Evolutionary conservation across 1,140 invertebrate genomes (phyloP).

Genomic region (Proales similis): DNA sequence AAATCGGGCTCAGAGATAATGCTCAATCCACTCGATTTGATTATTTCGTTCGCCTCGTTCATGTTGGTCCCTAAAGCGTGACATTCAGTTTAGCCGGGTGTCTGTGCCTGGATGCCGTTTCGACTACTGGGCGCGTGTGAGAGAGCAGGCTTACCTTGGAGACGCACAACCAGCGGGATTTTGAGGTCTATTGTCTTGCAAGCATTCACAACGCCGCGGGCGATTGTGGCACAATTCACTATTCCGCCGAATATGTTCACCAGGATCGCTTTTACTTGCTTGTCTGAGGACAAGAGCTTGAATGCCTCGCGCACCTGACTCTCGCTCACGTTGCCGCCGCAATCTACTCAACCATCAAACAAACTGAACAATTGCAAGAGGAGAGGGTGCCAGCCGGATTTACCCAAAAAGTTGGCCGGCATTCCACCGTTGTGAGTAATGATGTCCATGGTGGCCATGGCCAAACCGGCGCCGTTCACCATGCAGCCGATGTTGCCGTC

Average conservation of each 20-base stretch:
- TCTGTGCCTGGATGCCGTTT: not conserved
- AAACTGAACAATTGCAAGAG: not conserved
- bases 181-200: constrained; percentile 69
- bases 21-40: constrained; percentile 14
- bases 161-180: constrained; percentile 80
- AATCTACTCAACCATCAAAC: not conserved
- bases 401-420: constrained; percentile 58
- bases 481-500: constrained; percentile 86
- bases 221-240: constrained; percentile 93
- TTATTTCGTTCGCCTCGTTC: constrained; percentile 30
- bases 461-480: constrained; percentile 59
- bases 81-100: not conserved
- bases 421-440: constrained; percentile 56
- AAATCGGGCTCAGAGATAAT: constrained; percentile 28
- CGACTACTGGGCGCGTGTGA: too few relatives aligned
- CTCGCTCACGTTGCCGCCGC: constrained; percentile 58
- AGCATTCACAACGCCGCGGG: constrained; percentile 84
- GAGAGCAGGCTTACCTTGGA: constrained; percentile 76
- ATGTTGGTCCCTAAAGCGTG: constrained; percentile 26
- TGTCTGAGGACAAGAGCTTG: constrained; percentile 51
- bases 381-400: constrained; percentile 43
- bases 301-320: constrained; percentile 69
- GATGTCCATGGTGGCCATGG: constrained; percentile 60
- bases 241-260: constrained; percentile 99
- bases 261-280: constrained; percentile 76